A percentile compares a stretch with the other conserved stretches of the same genome.
These are phyloP conservation scores for Dipodomys stephensi DNA, from an alignment of 2,113 vertebrate species.

Conservation along the genomic window DNA sequence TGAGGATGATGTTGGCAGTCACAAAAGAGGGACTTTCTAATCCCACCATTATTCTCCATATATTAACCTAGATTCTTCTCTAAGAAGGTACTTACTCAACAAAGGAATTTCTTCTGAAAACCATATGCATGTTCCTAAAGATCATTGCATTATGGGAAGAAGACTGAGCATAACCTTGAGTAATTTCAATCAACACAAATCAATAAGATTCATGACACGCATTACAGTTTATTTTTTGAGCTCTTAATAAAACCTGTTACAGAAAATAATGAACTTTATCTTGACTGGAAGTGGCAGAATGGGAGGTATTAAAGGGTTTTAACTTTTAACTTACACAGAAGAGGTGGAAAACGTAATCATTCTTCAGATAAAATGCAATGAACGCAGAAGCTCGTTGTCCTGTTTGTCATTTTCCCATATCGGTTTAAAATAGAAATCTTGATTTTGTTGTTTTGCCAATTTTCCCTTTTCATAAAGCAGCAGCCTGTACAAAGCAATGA, in stretches of 20 bases:
- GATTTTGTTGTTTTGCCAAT: neutral
- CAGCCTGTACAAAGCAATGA: neutral
- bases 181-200: neutral
- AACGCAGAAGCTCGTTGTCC: neutral
- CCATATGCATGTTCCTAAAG: neutral
- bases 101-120: slow-evolving; percentile 12
- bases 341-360: neutral
- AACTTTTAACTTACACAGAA: neutral
- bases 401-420: neutral
- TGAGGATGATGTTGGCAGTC: neutral
- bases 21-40: neutral
- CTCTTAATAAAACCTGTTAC: neutral
- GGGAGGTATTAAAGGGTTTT: neutral
- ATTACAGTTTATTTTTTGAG: neutral
- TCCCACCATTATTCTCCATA: neutral
- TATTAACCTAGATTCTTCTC: neutral
- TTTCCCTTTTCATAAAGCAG: neutral
- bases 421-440: slow-evolving; percentile 20
- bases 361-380: neutral
- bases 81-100: neutral
- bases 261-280: neutral
- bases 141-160: neutral
- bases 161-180: neutral
- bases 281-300: neutral
- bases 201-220: neutral